Conservation (phyloP, 2,113 vertebrate genomes). For the Scytalopus superciliaris region DNA sequence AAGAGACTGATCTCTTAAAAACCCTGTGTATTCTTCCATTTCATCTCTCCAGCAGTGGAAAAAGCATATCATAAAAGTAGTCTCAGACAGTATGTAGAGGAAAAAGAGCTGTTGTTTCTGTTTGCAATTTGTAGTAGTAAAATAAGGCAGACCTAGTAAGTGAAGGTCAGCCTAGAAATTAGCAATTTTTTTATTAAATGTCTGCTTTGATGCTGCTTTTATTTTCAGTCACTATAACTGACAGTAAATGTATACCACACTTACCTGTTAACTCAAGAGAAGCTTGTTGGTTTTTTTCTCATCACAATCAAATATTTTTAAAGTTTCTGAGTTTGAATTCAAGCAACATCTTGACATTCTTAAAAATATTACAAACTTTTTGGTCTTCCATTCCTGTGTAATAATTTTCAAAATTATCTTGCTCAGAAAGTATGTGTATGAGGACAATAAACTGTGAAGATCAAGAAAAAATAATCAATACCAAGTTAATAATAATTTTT, state of each 20-base stretch:
- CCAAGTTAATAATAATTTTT: background rate
- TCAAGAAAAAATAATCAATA: background rate
- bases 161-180: background rate
- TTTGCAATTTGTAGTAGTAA: background rate
- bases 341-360: background rate
- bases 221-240: background rate
- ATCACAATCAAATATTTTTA: background rate
- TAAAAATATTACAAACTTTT: background rate
- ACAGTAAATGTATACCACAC: background rate
- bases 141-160: background rate
- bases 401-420: background rate
- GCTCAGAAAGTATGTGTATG: background rate
- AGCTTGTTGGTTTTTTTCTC: background rate
- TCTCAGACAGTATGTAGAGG: no score
- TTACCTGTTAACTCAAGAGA: background rate
- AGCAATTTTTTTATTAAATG: background rate
- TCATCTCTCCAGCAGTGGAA: background rate
- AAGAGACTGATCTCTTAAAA: background rate
- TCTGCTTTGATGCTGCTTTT: background rate
- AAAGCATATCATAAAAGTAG: background rate
- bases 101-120: background rate
- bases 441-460: background rate
- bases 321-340: background rate
- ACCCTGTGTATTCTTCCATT: background rate
- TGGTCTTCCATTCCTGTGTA: background rate